Evolutionary conservation across 37 sponge, comb jelly and placozoan species (phyloP).

Genomic region (Lycopodina hypogea): DNA sequence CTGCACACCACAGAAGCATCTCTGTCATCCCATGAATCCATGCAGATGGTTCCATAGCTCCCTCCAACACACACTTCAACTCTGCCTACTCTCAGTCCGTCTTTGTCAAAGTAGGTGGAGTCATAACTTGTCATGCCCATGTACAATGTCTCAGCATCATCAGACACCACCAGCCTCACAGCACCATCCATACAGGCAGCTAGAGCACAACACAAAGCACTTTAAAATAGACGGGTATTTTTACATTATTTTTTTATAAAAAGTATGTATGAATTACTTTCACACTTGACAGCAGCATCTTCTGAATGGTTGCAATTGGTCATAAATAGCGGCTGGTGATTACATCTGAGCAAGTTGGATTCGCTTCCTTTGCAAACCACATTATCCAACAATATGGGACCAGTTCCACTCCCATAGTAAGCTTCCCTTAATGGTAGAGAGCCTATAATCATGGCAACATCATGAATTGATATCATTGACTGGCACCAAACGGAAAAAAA

Average conservation of each 20-base stretch:
- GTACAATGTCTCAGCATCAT: not conserved
- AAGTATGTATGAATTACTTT: not conserved
- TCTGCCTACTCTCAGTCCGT: no score
- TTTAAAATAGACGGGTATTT: no score
- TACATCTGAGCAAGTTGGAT: not conserved
- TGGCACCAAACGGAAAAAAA: no score
- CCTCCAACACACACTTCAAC: no score
- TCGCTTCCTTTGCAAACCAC: not conserved
- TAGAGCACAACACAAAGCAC: not conserved
- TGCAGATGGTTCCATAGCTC: no score
- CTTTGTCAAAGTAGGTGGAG: no score
- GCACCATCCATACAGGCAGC: not conserved
- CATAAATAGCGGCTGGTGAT: not conserved
- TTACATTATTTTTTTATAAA: no score
- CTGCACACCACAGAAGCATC: conserved; percentile 40
- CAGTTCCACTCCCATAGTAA: not conserved
- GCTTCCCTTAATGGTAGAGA: no score
- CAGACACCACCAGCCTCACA: not conserved
- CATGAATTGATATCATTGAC: not conserved
- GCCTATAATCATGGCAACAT: no score
- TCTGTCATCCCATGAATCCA: no score
- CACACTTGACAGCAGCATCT: conserved; percentile 11
- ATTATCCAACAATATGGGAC: conserved; percentile 10
- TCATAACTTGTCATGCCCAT: no score
- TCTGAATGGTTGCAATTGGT: not conserved